Conservation (phyloP, 2,888 invertebrate genomes). For the Anagyrus pseudococci region DNA sequence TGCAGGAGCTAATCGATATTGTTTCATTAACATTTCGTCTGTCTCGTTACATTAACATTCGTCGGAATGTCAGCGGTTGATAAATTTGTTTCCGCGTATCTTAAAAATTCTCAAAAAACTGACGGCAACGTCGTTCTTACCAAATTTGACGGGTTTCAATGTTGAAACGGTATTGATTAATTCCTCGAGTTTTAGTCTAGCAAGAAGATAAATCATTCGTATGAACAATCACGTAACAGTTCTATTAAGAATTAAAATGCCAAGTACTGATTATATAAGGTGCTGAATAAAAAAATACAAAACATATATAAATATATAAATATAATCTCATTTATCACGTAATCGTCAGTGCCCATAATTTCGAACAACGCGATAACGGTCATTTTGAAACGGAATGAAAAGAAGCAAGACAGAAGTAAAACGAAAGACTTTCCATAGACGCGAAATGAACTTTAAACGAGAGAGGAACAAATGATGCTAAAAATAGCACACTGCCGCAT, state of each 20-base stretch:
- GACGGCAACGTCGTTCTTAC: too few species aligned
- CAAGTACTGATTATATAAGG: conserved; percentile 40
- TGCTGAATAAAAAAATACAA: too few species aligned
- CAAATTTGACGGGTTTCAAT: conserved; percentile 1
- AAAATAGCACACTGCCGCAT: conserved; percentile 55
- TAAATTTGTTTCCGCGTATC: too few species aligned
- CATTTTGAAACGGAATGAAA: conserved; percentile 23
- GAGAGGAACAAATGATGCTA: conserved; percentile 36
- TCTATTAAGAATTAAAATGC: conserved; percentile 31
- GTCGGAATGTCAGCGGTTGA: too few species aligned
- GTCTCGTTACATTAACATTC: too few species aligned
- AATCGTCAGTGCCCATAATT: conserved; percentile 36
- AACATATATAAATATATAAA: conserved; percentile 33
- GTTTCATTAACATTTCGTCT: conserved; percentile 3
- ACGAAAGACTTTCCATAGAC: conserved; percentile 3
- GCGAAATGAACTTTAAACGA: neutral
- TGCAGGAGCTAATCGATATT: neutral
- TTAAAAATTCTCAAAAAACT: too few species aligned
- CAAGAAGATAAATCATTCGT: conserved; percentile 24
- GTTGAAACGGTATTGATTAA: conserved; percentile 12
- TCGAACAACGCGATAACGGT: conserved; percentile 23
- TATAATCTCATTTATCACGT: conserved; percentile 32
- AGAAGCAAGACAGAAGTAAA: neutral
- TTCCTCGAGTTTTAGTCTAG: conserved; percentile 12
- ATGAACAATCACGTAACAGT: conserved; percentile 34